These are phyloP conservation scores for Gortyna flavago DNA, from an alignment of 2,888 invertebrate genomes.

Conservation along the genomic window DNA sequence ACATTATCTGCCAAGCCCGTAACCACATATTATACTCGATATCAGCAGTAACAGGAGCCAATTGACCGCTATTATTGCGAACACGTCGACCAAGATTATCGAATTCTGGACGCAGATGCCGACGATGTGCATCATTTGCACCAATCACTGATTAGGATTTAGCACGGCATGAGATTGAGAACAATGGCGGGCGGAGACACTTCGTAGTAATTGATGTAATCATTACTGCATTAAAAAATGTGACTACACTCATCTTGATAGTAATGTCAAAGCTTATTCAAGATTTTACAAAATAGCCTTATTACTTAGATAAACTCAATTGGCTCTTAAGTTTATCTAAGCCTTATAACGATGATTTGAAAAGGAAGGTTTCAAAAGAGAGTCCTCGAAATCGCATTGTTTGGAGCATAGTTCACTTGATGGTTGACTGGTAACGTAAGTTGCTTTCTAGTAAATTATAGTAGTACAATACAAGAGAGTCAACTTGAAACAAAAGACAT, in stretches of 20 bases:
- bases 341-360: neutral
- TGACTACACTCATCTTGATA: neutral
- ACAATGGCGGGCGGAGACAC: constrained; percentile 23
- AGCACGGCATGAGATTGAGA: constrained; percentile 33
- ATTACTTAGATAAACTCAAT: too few species aligned
- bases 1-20: constrained; percentile 25
- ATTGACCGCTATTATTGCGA: constrained; percentile 53
- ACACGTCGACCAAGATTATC: constrained; percentile 56
- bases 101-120: constrained; percentile 47
- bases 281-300: neutral
- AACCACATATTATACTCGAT: constrained; percentile 45
- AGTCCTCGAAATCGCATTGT: neutral
- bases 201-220: neutral
- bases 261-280: neutral
- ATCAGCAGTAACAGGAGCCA: constrained; percentile 37
- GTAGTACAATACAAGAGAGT: neutral
- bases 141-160: constrained; percentile 41
- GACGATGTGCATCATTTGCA: constrained; percentile 46
- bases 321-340: too few species aligned
- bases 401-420: neutral
- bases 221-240: neutral
- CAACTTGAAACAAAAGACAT: neutral
- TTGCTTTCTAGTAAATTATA: neutral
- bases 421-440: neutral
- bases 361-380: neutral